These are phyloP conservation scores for Oreochromis mossambicus DNA, from an alignment of 2,797 vertebrate species.

Conservation along the genomic window DNA sequence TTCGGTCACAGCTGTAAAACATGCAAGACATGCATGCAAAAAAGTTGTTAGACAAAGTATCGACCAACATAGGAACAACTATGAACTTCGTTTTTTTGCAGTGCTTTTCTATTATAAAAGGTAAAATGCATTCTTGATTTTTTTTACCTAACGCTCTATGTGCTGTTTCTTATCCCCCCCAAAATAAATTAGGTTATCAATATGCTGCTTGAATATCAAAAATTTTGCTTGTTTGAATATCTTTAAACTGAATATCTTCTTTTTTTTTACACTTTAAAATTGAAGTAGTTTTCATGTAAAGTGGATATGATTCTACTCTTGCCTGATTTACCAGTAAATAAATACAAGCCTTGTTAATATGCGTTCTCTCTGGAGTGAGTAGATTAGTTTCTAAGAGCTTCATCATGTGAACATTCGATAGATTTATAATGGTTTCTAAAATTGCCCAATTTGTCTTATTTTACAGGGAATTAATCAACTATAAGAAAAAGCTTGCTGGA, in stretches of 20 bases:
- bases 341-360: background rate
- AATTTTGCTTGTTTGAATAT: background rate
- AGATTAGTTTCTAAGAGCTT: background rate
- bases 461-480: background rate
- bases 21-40: background rate
- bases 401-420: background rate
- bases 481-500: background rate
- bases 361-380: background rate
- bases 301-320: background rate
- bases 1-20: constrained; percentile 13
- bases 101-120: background rate
- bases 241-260: background rate
- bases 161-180: background rate
- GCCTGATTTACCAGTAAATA: background rate
- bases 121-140: background rate
- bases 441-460: background rate
- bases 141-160: background rate
- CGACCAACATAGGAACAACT: background rate
- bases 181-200: background rate
- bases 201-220: background rate
- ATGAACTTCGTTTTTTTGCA: background rate
- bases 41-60: background rate
- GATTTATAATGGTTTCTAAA: background rate
- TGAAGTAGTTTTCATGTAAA: background rate
- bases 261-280: background rate